Conservation (phyloP, 2,797 vertebrate species). For the Urosaurus nigricauda region DNA sequence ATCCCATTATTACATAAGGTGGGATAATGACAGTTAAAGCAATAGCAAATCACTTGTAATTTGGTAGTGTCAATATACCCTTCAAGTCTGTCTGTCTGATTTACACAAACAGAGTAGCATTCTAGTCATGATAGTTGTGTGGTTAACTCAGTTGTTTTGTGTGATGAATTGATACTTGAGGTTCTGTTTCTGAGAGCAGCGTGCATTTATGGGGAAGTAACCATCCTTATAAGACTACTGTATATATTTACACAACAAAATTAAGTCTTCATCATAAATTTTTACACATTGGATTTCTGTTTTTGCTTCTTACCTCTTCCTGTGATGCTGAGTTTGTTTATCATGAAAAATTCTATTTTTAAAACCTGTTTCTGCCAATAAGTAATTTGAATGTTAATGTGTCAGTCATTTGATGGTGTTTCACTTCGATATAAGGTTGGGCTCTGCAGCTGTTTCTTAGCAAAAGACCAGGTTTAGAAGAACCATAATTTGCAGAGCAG, state of each 20-base stretch:
- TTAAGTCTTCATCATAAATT: slow-evolving; percentile 58
- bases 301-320: slow-evolving; percentile 90
- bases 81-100: not conserved
- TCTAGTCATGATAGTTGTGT: not conserved
- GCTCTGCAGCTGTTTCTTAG: not conserved
- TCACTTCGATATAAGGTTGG: not conserved
- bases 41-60: too few relatives aligned
- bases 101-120: not conserved
- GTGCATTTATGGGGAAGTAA: slow-evolving; percentile 14
- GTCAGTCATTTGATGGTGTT: slow-evolving; percentile 38
- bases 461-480: slow-evolving; percentile 8
- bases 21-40: too few relatives aligned
- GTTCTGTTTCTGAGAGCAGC: not conserved
- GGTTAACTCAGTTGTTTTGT: not conserved
- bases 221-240: slow-evolving; percentile 9
- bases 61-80: too few relatives aligned
- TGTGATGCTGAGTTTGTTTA: slow-evolving; percentile 90
- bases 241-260: slow-evolving; percentile 49
- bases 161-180: not conserved
- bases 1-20: too few relatives aligned
- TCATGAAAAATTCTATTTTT: slow-evolving; percentile 88
- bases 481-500: not conserved
- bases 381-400: slow-evolving; percentile 68
- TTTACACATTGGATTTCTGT: slow-evolving; percentile 67
- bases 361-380: slow-evolving; percentile 80